Conservation (phyloP, 2,113 vertebrate genomes). For the Dipodomys merriami region DNA sequence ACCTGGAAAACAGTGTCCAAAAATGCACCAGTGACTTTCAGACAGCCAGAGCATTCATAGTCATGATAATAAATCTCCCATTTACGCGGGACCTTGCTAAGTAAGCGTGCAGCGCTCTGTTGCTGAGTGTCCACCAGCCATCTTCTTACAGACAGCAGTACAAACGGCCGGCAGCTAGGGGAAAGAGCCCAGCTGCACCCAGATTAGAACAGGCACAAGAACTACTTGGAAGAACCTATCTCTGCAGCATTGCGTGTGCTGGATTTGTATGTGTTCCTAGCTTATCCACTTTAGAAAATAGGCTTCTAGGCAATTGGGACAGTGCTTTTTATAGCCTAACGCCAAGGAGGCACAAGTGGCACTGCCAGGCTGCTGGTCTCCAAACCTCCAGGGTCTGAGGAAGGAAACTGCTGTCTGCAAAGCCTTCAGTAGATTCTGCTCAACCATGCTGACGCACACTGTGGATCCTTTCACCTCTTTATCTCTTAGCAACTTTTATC, state of each 20-base stretch:
- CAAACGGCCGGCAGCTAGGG: neutral
- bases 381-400: neutral
- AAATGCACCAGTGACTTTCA: neutral
- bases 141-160: neutral
- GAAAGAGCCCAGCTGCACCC: neutral
- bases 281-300: constrained; percentile 55
- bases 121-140: neutral
- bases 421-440: neutral
- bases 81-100: neutral
- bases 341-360: neutral
- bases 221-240: constrained; percentile 33
- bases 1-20: neutral
- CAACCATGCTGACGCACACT: neutral
- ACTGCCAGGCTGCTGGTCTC: neutral
- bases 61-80: neutral
- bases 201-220: constrained; percentile 43
- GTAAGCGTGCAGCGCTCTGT: neutral
- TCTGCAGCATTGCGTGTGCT: constrained; percentile 37
- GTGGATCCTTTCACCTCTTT: neutral
- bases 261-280: constrained; percentile 42
- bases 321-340: constrained; percentile 52
- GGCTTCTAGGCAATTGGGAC: constrained; percentile 61
- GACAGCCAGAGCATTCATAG: neutral
- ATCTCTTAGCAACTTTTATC: neutral
- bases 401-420: neutral